Conservation (phyloP, 2,113 vertebrate genomes). For the Myotis brandtii region DNA sequence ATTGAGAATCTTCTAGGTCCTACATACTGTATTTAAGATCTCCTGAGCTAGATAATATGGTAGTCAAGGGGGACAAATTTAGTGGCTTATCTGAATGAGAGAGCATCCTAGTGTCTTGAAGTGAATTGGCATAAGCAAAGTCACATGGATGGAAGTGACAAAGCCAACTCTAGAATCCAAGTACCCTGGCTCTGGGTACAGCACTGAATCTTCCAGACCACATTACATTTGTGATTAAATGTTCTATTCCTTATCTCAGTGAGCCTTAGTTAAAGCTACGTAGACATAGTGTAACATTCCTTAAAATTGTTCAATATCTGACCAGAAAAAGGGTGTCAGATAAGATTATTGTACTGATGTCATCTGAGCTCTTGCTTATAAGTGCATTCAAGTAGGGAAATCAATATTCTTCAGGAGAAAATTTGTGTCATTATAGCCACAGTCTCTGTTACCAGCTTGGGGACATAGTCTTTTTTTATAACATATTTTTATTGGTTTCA, state of each 20-base stretch:
- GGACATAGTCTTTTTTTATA: conserved; percentile 66
- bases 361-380: conserved; percentile 59
- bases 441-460: conserved; percentile 5
- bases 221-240: background rate
- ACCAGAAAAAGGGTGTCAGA: background rate
- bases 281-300: background rate
- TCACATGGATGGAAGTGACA: background rate
- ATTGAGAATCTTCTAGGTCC: background rate
- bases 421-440: conserved; percentile 68
- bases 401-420: conserved; percentile 69
- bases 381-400: conserved; percentile 69
- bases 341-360: conserved; percentile 33
- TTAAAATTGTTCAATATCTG: conserved; percentile 29
- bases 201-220: fast-evolving
- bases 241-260: background rate
- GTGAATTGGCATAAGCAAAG: background rate
- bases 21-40: background rate
- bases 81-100: background rate
- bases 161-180: background rate
- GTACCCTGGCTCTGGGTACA: background rate
- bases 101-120: background rate
- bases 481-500: background rate
- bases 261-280: background rate
- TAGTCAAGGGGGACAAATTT: background rate
- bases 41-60: background rate